Conservation (phyloP, 2,797 vertebrate genomes). For the Hydrocynus forskahlii region DNA sequence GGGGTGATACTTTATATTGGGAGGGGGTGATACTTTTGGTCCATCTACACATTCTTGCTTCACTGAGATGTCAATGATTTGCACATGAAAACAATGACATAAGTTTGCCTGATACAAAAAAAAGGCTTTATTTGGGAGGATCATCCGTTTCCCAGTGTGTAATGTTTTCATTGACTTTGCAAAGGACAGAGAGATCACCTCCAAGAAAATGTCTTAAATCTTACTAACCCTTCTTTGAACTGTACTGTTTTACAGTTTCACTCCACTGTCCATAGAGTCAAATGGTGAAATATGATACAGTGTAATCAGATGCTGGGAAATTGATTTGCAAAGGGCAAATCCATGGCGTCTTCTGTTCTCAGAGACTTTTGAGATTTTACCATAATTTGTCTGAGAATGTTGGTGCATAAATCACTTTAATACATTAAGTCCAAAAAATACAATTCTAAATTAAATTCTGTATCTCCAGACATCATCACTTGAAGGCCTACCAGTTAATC, state of each 20-base stretch:
- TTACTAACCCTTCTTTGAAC: constrained; percentile 32
- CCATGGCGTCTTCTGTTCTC: constrained; percentile 11
- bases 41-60: too few species aligned
- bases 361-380: not conserved
- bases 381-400: constrained; percentile 34
- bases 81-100: too few species aligned
- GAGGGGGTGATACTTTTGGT: not conserved
- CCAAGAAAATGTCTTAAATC: not conserved
- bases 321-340: constrained; percentile 29
- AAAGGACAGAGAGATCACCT: not conserved
- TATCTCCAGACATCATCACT: constrained; percentile 16
- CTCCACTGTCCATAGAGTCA: not conserved
- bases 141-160: too few species aligned
- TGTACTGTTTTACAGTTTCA: not conserved
- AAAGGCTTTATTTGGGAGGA: too few species aligned
- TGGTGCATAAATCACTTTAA: constrained; percentile 24
- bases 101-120: too few species aligned
- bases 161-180: too few species aligned
- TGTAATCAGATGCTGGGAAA: constrained; percentile 20
- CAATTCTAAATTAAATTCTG: constrained; percentile 31
- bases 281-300: constrained; percentile 15
- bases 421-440: constrained; percentile 30
- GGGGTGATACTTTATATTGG: not conserved
- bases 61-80: too few species aligned
- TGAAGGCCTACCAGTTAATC: not conserved